Base-by-base conservation (phyloP, 2,888 invertebrate species). In the Julus scandinavius region DNA sequence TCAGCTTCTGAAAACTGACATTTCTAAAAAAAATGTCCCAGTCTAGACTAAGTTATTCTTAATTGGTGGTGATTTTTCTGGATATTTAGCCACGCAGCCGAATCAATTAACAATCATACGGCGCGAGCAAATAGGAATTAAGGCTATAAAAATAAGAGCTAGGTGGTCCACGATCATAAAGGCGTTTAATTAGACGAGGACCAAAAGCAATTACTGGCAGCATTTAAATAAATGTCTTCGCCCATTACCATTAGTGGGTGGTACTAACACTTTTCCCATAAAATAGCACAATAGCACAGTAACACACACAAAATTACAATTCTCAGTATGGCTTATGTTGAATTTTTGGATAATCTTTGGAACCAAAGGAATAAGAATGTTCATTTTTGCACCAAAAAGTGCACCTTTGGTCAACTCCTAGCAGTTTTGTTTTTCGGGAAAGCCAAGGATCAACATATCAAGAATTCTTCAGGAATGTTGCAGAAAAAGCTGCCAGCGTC, bases 81-180 rank as follows among this genome's bases (percentile, higher is more conserved):
- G 72, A 72, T 29, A 11, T 72, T 72, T 72, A 72, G 29, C 29
- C 72, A 72, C 29, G 72, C 72, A 29, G 72, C 72, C 29, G 11
- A 72, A 72, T 72, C 72, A 72, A 72, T 72, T 72, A 72, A 29
- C 11, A 29, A 29, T 29, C 72, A 29, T 11, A 7, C 29, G 29
- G 72, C 7, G 72, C 9, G 72, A 72, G 29, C 72, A 11, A 72
- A 72, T 72, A 72, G n/a, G 29, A 72, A 72, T 72, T 7, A 20
- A 72, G 72, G 72, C 29, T 72, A 63, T 63, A 72, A 72, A 72
- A 72, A 72, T 72, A 72, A 72, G 29, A 72, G 72, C 72, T 72
- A 72, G 29, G 72, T 72, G 29, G 72, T 72, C 72, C 72, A 72
- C 72, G 72, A 29, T 72, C 72, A 72, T 29, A 72, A 72, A 72